Evolutionary conservation across 2,888 invertebrate species (phyloP).

Genomic region (Bombyx huttoni): DNA sequence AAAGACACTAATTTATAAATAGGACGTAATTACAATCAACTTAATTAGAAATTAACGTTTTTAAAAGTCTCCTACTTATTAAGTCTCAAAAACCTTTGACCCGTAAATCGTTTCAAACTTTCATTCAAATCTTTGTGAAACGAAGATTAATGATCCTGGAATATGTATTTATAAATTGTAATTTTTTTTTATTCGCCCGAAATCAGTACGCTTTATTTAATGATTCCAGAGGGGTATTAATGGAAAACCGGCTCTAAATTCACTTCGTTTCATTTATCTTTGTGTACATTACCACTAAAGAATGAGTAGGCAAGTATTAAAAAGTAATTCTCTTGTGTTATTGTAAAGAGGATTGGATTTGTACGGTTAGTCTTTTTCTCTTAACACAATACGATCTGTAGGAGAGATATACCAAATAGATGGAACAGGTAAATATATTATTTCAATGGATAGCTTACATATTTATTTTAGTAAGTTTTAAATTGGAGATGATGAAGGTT

Average conservation of each 20-base stretch:
- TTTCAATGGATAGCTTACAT: too few species aligned
- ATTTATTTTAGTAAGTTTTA: too few species aligned
- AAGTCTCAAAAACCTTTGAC: neutral
- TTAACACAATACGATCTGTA: too few species aligned
- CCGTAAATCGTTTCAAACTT: neutral
- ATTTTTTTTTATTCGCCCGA: neutral
- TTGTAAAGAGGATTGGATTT: neutral
- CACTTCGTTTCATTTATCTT: neutral
- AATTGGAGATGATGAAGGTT: too few species aligned
- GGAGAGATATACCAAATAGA: too few species aligned
- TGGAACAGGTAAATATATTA: too few species aligned
- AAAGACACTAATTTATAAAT: too few species aligned
- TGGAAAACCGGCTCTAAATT: neutral
- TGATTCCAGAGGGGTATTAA: neutral
- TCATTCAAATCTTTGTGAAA: neutral
- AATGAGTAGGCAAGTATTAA: neutral
- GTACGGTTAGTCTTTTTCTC: too few species aligned
- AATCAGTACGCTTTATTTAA: neutral
- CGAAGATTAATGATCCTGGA: neutral
- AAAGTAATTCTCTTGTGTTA: neutral
- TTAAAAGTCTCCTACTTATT: neutral
- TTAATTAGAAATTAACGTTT: too few species aligned
- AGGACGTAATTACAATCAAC: too few species aligned
- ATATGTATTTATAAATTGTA: neutral
- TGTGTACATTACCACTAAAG: neutral